Evolutionary conservation across 2,888 invertebrate genomes (phyloP), one percentile per base, ranked within the genome.

Genomic region (Brachyopa scutellaris): DNA sequence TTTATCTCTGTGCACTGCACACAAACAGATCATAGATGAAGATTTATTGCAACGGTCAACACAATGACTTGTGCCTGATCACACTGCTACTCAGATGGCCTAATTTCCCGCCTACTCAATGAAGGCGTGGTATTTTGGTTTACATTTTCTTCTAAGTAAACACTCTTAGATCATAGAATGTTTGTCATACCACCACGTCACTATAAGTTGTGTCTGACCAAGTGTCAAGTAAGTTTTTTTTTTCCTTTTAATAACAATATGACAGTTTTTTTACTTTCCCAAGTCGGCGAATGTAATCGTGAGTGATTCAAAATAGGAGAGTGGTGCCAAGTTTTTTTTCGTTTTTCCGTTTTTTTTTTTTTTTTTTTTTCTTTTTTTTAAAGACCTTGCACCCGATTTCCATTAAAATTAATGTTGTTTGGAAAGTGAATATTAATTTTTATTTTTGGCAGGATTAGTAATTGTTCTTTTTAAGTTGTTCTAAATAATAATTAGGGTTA

Each of bases 31-130:
- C 21, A 9, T 13, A 53, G 42, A 55, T 38, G 38, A 55, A 59
- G 40, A 72, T 77, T 77, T 57, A 72, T 82, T 61, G 59, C 80
- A 51, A 31, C 23, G 61, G 45, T 76, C 42, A 49, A 11, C 55
- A 17, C 6, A 21, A 62, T 13, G 62, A 51, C n/a, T 57, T 64
- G 53, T 15, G 15, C 42, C 47, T 66, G 66, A 59, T 53, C 38
- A 40, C 31, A 69, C n/a, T n/a, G 59, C 7, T 38, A 40, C 62
- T 51, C n/a, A 29, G 47, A 61, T 82, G 77, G 66, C 82, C 77
- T 77, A 82, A 53, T 77, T 82, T 17, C 9, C 70, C 82, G 61
- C 77, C 70, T 66, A 61, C 77, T 49, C 45, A 72, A 17, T 70
- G 26, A 47, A 55, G 59, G 29, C 51, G 26, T 47, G 51, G 57